phyloP scores from a whole-genome alignment of 2,797 vertebrate genomes.

The Darevskia nairensis region DNA sequence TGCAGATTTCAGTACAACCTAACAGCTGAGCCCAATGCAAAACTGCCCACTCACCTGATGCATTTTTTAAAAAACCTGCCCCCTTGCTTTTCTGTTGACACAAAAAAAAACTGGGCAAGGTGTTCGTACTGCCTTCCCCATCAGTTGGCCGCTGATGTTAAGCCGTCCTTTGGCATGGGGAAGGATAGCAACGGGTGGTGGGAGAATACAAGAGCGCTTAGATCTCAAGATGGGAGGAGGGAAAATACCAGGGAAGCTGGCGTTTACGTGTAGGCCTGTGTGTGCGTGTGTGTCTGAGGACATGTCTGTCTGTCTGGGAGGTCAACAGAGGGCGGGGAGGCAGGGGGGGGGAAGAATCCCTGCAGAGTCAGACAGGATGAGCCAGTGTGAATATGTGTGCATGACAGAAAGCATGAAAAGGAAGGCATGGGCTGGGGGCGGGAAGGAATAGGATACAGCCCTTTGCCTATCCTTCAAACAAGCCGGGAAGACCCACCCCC shows the following conservation, averaged over 20 bases:
- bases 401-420: constrained; percentile 15
- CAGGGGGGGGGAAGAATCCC: not conserved
- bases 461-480: not conserved
- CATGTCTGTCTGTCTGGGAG: not conserved
- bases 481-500: not conserved
- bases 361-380: constrained; percentile 19
- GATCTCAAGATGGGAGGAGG: not conserved
- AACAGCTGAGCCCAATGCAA: not conserved
- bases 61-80: not conserved
- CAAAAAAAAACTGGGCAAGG: not conserved
- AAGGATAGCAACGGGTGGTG: not conserved
- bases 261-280: not conserved
- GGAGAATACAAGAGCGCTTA: not conserved
- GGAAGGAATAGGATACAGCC: constrained; percentile 13
- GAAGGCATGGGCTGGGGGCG: not conserved
- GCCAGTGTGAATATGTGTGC: not conserved
- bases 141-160: not conserved
- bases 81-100: not conserved
- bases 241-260: not conserved
- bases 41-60: not conserved
- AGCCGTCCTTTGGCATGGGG: not conserved
- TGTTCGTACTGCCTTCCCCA: too few relatives aligned
- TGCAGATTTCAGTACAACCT: too few relatives aligned
- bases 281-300: not conserved
- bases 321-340: not conserved